Percentiles rank a stretch among this genome's conserved stretches.
phyloP scores from a whole-genome alignment of 2,797 vertebrate species.

The Cryptoprocta ferox region DNA sequence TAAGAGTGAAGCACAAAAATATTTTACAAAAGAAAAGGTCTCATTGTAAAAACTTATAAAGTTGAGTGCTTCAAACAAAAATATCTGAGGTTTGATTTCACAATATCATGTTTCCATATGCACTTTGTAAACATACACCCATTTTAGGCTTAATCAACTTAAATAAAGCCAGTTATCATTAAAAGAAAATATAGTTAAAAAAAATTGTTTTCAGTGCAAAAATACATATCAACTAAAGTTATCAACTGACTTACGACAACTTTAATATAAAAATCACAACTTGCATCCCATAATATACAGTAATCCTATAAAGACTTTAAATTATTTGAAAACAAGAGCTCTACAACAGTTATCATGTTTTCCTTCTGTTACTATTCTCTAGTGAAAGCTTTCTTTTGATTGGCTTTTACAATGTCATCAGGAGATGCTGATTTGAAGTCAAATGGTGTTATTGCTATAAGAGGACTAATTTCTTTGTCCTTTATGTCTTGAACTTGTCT shows the following conservation, averaged over 20 bases:
- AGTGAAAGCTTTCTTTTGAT: slow-evolving; percentile 95
- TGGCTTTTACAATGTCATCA: slow-evolving; percentile 95
- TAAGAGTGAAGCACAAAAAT: slow-evolving; percentile 73
- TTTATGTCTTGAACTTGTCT: slow-evolving; percentile 87
- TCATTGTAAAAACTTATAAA: slow-evolving; percentile 63
- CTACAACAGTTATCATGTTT: slow-evolving; percentile 52
- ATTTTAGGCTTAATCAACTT: slow-evolving; percentile 63
- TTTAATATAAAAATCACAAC: slow-evolving; percentile 79
- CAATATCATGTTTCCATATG: slow-evolving; percentile 62
- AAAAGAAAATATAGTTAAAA: slow-evolving; percentile 41
- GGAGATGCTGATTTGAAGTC: slow-evolving; percentile 96
- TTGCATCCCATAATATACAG: slow-evolving; percentile 71
- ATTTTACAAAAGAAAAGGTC: slow-evolving; percentile 66
- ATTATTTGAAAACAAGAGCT: slow-evolving; percentile 62
- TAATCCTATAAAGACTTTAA: slow-evolving; percentile 70
- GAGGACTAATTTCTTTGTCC: slow-evolving; percentile 86
- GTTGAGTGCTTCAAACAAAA: slow-evolving; percentile 62
- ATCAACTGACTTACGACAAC: slow-evolving; percentile 75
- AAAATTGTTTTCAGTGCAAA: slow-evolving; percentile 82
- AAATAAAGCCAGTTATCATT: slow-evolving; percentile 64
- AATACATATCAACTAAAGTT: slow-evolving; percentile 74
- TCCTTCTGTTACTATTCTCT: slow-evolving; percentile 85
- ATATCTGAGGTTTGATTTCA: slow-evolving; percentile 68
- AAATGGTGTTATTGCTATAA: slow-evolving; percentile 91
- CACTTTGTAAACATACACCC: slow-evolving; percentile 61